Evolutionary conservation across 1,140 invertebrate genomes (phyloP), one percentile per base, ranked within the genome.

Genomic region (Panulirus ornatus): DNA sequence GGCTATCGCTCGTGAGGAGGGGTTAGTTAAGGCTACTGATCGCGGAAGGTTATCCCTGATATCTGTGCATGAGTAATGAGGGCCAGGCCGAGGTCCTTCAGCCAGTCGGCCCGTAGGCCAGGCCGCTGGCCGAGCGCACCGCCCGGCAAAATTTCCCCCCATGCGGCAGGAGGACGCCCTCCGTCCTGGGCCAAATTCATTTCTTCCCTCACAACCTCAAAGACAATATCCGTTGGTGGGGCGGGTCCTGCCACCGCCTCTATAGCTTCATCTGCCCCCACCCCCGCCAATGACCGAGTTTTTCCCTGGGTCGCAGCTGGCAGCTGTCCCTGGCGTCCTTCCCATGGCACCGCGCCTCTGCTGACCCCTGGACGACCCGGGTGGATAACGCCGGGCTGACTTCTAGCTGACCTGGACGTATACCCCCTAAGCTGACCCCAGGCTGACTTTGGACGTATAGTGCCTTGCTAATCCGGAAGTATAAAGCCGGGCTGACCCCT

Each of bases 171-270:
- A 34, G 30, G 11, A 34, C 11, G 9, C 34, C n/a, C n/a, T 2
- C 3, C 3, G 30, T 63, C 5, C 11, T 63, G 6, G 3, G 58
- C 8, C 36, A 14, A 70, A 89, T 83, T 89, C 66, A 82, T 82
- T 87, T 89, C 87, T 83, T 71, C 44, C 78, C 78, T 73, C 78
- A 82, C 78, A 75, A 54, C 78, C 78, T 73, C 78, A 83, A 89
- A 89, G 87, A 89, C 87, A 89, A 83, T 88, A 88, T 88, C 83
- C 86, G 58, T n/a, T n/a, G n/a, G n/a, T n/a, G n/a, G n/a, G n/a
- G n/a, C 44, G 58, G 78, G 47, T 63, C 30, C 66, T 38, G 36
- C 19, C 76, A 58, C 47, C 9, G 40, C 73, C 66, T 89, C 63
- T 89, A 89, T 89, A 89, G 87, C 87, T 89, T 89, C 87, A 89